Evolutionary conservation across 1,140 invertebrate species (phyloP), one percentile per base, ranked within the genome.

Genomic region (Pseudomyrmex concolor): DNA sequence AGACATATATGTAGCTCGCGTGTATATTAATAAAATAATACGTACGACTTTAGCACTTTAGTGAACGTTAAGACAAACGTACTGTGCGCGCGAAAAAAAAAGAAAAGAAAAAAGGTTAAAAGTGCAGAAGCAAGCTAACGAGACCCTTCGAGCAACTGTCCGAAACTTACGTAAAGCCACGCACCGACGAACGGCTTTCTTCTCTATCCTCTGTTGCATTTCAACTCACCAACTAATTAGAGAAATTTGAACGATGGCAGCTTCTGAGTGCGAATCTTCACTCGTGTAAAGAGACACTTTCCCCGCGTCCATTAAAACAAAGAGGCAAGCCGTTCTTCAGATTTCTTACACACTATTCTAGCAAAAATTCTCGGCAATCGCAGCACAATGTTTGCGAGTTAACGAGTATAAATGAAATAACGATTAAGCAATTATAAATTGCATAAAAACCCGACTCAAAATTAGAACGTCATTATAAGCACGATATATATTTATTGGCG

Each of bases 241-340:
- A 80, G 76, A 80, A 71, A 80, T 80, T 80, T 71, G 54, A 80
- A 71, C 66, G 55, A n/a, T 59, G 70, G 62, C 70, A 17, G n/a
- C 34, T n/a, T 50, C n/a, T 17, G 13, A 59, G 15, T 59, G 51
- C 19, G n/a, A 57, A 45, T 57, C 19, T 25, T 10, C 57, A 63
- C 15, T n/a, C 34, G 54, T 22, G 43, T 12, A 19, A 34, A 71
- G n/a, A 71, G 34, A 34, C 17, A 48, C 76, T 59, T 45, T 60
- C 45, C 22, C 55, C 54, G 34, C 19, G 17, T 15, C 55, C n/a
- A 22, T 2, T 48, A 67, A 34, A 34, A 67, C 63, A 19, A 19
- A 25, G 43, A 10, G n/a, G 22, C 15, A 64, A 12, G 34, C 64
- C 43, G n/a, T 60, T 60, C 54, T 71, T 80, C 66, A 71, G 13